Evolutionary conservation across 2,113 vertebrate genomes (phyloP), one percentile per base, ranked within the genome.

Genomic region (Pionites leucogaster): DNA sequence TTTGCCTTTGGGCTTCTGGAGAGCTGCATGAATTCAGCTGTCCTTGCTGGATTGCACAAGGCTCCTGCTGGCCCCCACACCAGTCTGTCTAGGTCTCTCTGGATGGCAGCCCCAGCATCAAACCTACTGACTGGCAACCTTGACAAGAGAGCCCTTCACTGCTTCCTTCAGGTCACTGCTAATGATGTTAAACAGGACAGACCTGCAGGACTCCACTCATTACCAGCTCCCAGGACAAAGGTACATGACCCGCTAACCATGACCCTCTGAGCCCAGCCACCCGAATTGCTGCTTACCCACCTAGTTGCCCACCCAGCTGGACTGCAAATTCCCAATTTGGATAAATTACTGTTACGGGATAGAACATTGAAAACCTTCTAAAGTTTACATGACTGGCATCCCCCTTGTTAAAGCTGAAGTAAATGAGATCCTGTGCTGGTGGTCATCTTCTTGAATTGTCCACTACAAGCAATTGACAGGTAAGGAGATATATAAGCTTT

Each of bases 11-110:
- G 65, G 23, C 6, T 81, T 68, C 60, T 67, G 77, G 55, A 93
- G 33, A 64, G n/a, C 12, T 11, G 49, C 11, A 6, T 47, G 70
- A 62, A 63, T 64, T 13, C 63, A 23, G 23, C 47, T 33, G 13
- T 47, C 60, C 27, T 18, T 24, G 47, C 7, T 23, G 87, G 75
- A 9, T 6, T 7, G 47, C 18, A 3, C n/a, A 9, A 13, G 9
- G 25, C 2, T 55, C n/a, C 75, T 10, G 50, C 4, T 1, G 3
- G 5, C 0, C 9, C 8, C 19, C 4, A 8, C 0, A 1, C 31
- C 47, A 33, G 75, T 46, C 44, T 25, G 64, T 2, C 31, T 25
- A 9, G 47, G 46, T 59, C 20, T 53, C 64, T 50, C 72, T 27
- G 68, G 52, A 79, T 29, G 50, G 74, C 17, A 77, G 42, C 33